A percentile compares a stretch with the other conserved stretches of the same genome.
Evolutionary conservation across 2,113 vertebrate species (phyloP).

Genomic region (Cyphomyrus discorhynchus): DNA sequence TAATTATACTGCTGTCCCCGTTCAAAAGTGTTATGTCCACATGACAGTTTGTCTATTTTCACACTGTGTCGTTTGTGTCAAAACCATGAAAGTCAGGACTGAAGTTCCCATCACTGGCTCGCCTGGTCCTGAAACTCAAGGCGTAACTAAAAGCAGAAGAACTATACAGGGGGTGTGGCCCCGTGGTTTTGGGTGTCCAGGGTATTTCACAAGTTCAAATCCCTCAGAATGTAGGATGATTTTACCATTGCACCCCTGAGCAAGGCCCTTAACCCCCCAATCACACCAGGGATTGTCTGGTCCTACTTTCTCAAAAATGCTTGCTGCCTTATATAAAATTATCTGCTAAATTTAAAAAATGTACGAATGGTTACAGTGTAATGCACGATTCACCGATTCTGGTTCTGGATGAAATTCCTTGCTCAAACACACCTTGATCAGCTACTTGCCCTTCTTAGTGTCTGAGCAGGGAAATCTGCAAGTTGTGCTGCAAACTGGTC

Average conservation of each 20-base stretch:
- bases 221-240: background rate
- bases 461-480: background rate
- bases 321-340: background rate
- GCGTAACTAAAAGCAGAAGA: background rate
- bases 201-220: background rate
- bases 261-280: background rate
- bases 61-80: background rate
- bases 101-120: background rate
- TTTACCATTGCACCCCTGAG: background rate
- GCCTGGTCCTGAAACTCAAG: background rate
- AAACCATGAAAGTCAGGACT: background rate
- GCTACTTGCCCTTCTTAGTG: background rate
- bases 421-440: background rate
- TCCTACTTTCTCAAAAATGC: background rate
- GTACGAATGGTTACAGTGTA: background rate
- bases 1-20: background rate
- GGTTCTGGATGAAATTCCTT: background rate
- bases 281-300: background rate
- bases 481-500: background rate
- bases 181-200: background rate
- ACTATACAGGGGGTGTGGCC: background rate
- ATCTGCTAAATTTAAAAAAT: background rate
- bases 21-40: background rate
- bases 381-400: background rate
- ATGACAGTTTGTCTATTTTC: background rate